These are phyloP conservation scores for Macrostomum lignano DNA, from an alignment of 1,140 invertebrate genomes.

Conservation along the genomic window DNA sequence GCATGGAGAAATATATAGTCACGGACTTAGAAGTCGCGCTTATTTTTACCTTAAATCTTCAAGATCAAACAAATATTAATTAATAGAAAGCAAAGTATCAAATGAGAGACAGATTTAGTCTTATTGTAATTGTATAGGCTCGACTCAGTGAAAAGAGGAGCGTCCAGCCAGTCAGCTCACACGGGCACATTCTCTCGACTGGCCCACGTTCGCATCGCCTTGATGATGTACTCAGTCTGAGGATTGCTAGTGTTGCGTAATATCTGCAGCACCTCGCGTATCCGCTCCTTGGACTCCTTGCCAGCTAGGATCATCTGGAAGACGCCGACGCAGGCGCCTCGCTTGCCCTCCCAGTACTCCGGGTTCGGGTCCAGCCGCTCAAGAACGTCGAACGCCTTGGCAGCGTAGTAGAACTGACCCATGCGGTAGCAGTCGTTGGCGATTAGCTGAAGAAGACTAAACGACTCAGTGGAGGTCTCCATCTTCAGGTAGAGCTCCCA, in stretches of 20 bases:
- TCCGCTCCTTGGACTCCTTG: slow-evolving; percentile 36
- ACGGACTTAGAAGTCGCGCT: no score
- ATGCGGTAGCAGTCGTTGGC: slow-evolving; percentile 71
- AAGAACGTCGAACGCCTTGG: slow-evolving; percentile 37
- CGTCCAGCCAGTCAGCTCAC: slow-evolving; percentile 4
- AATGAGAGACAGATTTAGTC: no score
- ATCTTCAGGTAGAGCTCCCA: slow-evolving; percentile 64
- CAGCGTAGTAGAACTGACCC: slow-evolving; percentile 73
- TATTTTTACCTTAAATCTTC: no score
- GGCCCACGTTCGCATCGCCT: slow-evolving; percentile 61
- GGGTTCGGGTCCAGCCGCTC: slow-evolving; percentile 59
- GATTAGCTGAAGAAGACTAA: slow-evolving; percentile 60
- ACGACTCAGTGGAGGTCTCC: slow-evolving; percentile 60
- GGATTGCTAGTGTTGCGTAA: slow-evolving; percentile 52
- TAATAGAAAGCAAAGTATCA: no score
- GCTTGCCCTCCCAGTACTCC: slow-evolving; percentile 85
- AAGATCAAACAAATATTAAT: no score
- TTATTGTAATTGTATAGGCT: no score
- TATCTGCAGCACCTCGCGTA: slow-evolving; percentile 48
- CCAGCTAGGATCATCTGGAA: slow-evolving; percentile 39
- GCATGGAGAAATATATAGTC: no score
- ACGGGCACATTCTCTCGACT: slow-evolving; percentile 39
- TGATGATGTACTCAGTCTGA: slow-evolving; percentile 58
- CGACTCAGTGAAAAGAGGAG: no score
- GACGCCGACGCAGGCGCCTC: slow-evolving; percentile 67